Evolutionary conservation across 2,888 invertebrate species (phyloP).

Genomic region (Cheilosia soror): DNA sequence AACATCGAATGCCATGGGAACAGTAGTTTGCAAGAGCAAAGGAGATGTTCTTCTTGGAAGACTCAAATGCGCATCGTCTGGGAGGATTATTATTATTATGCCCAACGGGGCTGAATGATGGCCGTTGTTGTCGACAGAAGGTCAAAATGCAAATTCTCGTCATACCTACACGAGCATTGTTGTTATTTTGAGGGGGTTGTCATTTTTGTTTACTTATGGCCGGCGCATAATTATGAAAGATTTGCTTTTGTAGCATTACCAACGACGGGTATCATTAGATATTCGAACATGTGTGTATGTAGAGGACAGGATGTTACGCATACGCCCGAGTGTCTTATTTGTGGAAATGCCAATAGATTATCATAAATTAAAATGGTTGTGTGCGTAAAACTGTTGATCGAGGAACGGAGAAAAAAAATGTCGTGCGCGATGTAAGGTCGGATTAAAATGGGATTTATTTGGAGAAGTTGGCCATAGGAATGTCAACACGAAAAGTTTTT

Average conservation of each 20-base stretch:
- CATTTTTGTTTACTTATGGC: not conserved
- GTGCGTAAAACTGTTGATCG: too few species aligned
- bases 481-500: too few species aligned
- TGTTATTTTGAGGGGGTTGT: not conserved
- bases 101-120: conserved; percentile 11
- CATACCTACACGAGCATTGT: not conserved
- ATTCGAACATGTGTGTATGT: conserved; percentile 1
- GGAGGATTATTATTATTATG: conserved; percentile 46
- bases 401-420: too few species aligned
- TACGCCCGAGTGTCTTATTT: conserved; percentile 21
- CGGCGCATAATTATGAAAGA: conserved; percentile 49
- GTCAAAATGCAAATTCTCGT: conserved; percentile 40
- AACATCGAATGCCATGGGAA: conserved; percentile 68
- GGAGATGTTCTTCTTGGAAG: conserved; percentile 62
- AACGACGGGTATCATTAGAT: conserved; percentile 11
- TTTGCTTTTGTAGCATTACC: conserved; percentile 32
- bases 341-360: too few species aligned
- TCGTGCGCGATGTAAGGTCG: too few species aligned
- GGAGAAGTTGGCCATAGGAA: too few species aligned
- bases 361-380: too few species aligned
- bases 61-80: conserved; percentile 59
- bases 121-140: conserved; percentile 25
- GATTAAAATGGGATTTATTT: too few species aligned
- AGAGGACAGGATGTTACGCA: conserved; percentile 30
- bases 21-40: conserved; percentile 40